These are phyloP conservation scores for Heterodera schachtii DNA, from an alignment of 1,140 invertebrate genomes.

Conservation along the genomic window DNA sequence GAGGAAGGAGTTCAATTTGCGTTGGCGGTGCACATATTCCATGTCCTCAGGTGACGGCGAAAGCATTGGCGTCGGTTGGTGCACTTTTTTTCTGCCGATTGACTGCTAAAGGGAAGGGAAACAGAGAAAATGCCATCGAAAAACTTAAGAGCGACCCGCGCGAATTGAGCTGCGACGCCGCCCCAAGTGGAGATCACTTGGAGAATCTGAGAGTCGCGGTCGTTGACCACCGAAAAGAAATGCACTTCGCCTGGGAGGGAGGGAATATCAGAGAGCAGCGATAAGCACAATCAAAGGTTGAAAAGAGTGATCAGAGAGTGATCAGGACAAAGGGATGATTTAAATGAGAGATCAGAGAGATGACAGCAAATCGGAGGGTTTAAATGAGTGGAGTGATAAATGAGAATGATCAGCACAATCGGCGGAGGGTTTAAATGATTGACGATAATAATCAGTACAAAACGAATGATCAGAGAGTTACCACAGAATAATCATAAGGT, in stretches of 20 bases:
- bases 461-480: too few species aligned
- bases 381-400: too few species aligned
- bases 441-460: too few species aligned
- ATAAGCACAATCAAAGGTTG: neutral
- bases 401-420: too few species aligned
- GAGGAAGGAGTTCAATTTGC: constrained; percentile 75
- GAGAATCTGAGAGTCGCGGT: constrained; percentile 51
- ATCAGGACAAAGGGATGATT: too few species aligned
- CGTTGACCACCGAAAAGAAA: constrained; percentile 52
- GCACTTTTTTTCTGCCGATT: constrained; percentile 41
- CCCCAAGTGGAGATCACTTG: constrained; percentile 57
- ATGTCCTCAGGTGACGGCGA: constrained; percentile 49
- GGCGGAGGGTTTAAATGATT: too few species aligned
- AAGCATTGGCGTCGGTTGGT: constrained; percentile 28
- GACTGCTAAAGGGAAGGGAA: constrained; percentile 7
- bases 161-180: constrained; percentile 48
- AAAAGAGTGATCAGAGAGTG: too few species aligned
- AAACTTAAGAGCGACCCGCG: constrained; percentile 27
- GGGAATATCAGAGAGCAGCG: neutral
- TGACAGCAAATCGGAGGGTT: too few species aligned
- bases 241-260: constrained; percentile 54
- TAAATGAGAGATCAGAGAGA: too few species aligned
- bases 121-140: neutral
- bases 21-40: constrained; percentile 69
- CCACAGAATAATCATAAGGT: too few species aligned